Percentiles rank a stretch among this genome's conserved stretches.
phyloP scores from a whole-genome alignment of 2,888 invertebrate genomes.

The Metacarcinus magister region DNA sequence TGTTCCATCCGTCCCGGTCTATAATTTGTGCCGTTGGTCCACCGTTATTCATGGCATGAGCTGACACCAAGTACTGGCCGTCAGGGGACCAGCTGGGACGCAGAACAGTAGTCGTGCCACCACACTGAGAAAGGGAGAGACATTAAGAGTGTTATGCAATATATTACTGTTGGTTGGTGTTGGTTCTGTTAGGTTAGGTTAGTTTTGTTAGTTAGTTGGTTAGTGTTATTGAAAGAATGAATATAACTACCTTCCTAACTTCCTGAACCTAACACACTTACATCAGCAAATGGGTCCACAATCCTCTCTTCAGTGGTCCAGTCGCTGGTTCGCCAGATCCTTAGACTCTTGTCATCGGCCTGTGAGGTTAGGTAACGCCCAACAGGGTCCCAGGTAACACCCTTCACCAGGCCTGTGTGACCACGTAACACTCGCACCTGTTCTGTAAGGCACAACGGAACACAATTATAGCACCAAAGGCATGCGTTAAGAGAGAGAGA shows the following conservation, averaged over 20 bases:
- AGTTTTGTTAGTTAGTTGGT: too few species aligned
- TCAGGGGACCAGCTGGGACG: constrained; percentile 99
- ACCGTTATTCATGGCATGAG: constrained; percentile 99
- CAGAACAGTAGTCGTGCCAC: constrained; percentile 95
- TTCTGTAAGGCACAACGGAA: constrained; percentile 68
- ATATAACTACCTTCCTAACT: too few species aligned
- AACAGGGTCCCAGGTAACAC: constrained; percentile 99
- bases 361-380: constrained; percentile 98
- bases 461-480: too few species aligned
- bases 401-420: constrained; percentile 94
- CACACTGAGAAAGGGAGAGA: constrained; percentile 84
- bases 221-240: too few species aligned
- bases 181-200: too few species aligned
- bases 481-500: too few species aligned
- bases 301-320: constrained; percentile 96
- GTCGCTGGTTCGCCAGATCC: constrained; percentile 97
- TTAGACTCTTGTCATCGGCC: constrained; percentile 96
- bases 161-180: too few species aligned
- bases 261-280: constrained; percentile 83
- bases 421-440: constrained; percentile 80
- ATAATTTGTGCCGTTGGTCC: constrained; percentile 99
- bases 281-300: constrained; percentile 95
- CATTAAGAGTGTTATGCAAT: too few species aligned
- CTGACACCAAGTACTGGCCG: constrained; percentile 97
- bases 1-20: constrained; percentile 94